phyloP scores from a whole-genome alignment of 2,113 vertebrate species.

The Chauna torquata region DNA sequence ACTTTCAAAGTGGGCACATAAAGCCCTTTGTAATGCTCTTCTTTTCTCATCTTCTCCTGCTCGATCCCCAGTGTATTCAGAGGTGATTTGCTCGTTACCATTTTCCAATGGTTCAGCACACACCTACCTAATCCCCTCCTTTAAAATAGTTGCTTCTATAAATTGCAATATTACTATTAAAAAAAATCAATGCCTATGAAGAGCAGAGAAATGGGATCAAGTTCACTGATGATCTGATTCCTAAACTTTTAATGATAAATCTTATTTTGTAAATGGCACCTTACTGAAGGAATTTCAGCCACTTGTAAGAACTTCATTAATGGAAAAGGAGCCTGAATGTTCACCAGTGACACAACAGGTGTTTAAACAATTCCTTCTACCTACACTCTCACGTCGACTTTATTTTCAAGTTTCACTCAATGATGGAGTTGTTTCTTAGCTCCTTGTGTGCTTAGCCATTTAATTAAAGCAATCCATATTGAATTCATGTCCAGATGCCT shows the following conservation, averaged over 20 bases:
- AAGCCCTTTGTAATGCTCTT: neutral
- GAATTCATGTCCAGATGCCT: slow-evolving; percentile 86
- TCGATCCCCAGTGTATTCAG: neutral
- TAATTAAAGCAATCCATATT: slow-evolving; percentile 87
- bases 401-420: slow-evolving; percentile 81
- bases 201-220: neutral
- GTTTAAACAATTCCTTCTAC: slow-evolving; percentile 59
- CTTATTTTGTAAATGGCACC: neutral
- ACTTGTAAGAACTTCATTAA: slow-evolving; percentile 25
- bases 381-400: slow-evolving; percentile 58
- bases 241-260: slow-evolving; percentile 31
- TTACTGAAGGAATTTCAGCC: neutral
- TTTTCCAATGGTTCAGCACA: neutral
- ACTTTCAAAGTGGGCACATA: neutral
- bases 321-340: neutral
- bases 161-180: neutral
- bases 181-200: neutral
- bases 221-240: neutral
- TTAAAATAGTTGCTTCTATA: neutral
- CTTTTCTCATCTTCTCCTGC: neutral
- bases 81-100: neutral
- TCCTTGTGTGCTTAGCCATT: slow-evolving; percentile 83
- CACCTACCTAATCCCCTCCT: neutral
- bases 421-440: slow-evolving; percentile 84
- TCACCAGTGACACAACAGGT: slow-evolving; percentile 43